phyloP scores from a whole-genome alignment of 2,888 invertebrate genomes.

The Dendrolimus houi region DNA sequence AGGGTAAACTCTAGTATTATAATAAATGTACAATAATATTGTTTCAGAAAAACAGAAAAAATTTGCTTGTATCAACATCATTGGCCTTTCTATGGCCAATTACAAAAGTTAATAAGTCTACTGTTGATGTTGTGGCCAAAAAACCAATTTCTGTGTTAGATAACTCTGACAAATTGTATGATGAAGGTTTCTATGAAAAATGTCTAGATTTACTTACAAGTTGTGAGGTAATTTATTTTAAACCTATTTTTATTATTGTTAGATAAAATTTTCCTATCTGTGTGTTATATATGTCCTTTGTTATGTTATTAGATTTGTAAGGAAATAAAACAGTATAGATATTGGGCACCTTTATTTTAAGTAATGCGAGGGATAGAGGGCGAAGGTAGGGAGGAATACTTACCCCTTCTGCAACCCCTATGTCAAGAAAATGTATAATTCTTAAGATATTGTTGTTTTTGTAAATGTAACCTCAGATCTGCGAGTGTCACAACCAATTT shows the following conservation, averaged over 20 bases:
- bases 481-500: no score
- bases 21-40: no score
- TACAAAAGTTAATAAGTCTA: conserved; percentile 24
- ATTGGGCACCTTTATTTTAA: background rate
- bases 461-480: background rate
- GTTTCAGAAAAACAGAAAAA: background rate
- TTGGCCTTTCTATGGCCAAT: conserved; percentile 53
- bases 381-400: background rate
- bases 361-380: background rate
- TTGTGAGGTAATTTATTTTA: conserved; percentile 57
- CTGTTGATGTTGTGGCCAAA: conserved; percentile 24
- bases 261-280: background rate
- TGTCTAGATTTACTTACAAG: conserved; percentile 78
- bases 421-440: background rate
- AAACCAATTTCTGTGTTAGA: conserved; percentile 51
- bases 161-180: conserved; percentile 80
- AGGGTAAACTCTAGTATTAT: no score
- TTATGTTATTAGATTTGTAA: background rate
- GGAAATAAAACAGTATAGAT: background rate
- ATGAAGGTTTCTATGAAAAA: conserved; percentile 79
- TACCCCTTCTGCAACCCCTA: no score
- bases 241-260: background rate
- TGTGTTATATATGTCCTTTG: background rate
- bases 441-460: background rate
- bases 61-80: conserved; percentile 19